These are phyloP conservation scores for Eulemur coronatus DNA, from an alignment of 2,797 vertebrate genomes.

Conservation along the genomic window DNA sequence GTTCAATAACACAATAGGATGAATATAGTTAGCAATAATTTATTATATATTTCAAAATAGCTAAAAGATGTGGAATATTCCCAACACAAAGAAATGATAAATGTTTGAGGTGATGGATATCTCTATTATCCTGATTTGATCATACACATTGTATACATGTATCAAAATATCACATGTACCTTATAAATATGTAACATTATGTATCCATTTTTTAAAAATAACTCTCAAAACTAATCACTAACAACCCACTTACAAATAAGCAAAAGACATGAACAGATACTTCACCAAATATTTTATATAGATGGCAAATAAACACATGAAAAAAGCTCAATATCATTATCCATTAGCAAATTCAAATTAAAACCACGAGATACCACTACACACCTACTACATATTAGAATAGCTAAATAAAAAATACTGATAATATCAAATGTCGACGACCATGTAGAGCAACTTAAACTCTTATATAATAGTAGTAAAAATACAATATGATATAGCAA, in stretches of 20 bases:
- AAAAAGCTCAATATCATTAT: neutral
- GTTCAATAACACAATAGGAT: neutral
- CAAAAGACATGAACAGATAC: neutral
- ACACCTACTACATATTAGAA: neutral
- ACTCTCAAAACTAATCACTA: neutral
- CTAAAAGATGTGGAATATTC: neutral
- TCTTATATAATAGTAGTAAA: neutral
- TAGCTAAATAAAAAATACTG: neutral
- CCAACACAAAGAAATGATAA: neutral
- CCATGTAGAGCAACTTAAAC: neutral
- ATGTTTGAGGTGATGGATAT: neutral
- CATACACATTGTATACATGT: neutral
- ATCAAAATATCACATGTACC: neutral
- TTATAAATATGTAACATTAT: neutral
- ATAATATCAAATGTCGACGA: neutral
- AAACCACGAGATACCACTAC: neutral
- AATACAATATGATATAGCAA: conserved; percentile 18
- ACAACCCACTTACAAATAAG: neutral
- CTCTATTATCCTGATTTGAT: neutral
- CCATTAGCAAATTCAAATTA: neutral
- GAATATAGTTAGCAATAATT: neutral
- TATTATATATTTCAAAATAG: neutral
- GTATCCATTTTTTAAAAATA: neutral
- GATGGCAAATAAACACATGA: neutral
- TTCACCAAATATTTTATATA: neutral